Conservation (phyloP, 2,888 invertebrate species). For the Nymphalis c-album region DNA sequence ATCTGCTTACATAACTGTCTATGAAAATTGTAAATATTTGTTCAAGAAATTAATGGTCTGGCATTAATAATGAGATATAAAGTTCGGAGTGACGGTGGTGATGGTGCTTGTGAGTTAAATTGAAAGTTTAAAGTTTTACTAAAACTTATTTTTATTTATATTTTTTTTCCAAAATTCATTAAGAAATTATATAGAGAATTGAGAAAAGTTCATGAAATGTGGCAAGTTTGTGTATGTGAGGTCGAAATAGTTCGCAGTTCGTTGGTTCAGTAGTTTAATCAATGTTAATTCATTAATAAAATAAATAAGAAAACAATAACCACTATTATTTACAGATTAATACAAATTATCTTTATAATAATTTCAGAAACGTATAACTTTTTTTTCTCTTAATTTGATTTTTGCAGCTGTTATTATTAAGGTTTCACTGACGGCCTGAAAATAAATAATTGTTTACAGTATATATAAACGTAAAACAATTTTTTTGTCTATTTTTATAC, state of each 20-base stretch:
- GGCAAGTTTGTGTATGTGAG: not conserved
- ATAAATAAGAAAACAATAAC: slow-evolving; percentile 6
- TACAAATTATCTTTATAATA: not conserved
- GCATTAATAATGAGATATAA: not conserved
- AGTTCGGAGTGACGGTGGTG: slow-evolving; percentile 1
- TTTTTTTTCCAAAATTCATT: not conserved
- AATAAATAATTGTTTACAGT: not conserved
- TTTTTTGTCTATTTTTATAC: not conserved
- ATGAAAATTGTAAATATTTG: not conserved
- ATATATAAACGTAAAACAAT: not conserved
- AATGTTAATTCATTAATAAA: not conserved
- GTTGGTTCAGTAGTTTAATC: not conserved
- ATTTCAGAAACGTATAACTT: not conserved
- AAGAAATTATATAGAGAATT: not conserved
- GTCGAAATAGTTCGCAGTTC: not conserved
- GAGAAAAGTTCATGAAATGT: slow-evolving; percentile 1
- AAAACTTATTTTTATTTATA: no score
- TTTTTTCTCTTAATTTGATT: not conserved
- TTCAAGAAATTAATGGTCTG: no score
- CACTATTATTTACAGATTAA: slow-evolving; percentile 8
- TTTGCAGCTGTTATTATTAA: slow-evolving; percentile 6
- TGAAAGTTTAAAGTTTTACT: not conserved
- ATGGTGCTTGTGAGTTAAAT: not conserved
- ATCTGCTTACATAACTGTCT: no score
- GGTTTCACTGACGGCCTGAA: not conserved